phyloP scores from a whole-genome alignment of 1,140 invertebrate species.

The Bicyclus anynana region DNA sequence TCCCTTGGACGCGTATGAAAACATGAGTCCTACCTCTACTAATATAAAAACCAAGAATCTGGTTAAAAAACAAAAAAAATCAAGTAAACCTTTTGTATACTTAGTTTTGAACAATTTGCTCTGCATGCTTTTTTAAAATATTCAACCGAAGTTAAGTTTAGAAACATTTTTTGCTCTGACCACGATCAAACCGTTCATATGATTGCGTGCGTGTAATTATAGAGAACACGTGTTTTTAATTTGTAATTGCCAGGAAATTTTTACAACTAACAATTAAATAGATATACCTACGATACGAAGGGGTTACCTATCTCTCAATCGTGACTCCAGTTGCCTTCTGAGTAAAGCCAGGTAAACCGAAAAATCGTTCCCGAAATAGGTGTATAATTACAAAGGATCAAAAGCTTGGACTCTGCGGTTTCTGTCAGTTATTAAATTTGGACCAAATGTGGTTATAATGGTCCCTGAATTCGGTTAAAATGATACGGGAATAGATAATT shows the following conservation, averaged over 20 bases:
- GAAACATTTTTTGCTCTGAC: constrained; percentile 4
- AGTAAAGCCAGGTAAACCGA: constrained; percentile 58
- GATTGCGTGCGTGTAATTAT: constrained; percentile 35
- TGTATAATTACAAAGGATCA: constrained; percentile 72
- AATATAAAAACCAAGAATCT: no score
- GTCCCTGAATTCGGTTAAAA: constrained; percentile 39
- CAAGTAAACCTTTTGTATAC: not conserved
- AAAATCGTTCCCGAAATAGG: constrained; percentile 45
- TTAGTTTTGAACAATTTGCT: not conserved
- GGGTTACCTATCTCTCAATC: constrained; percentile 51
- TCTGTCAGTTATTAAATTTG: constrained; percentile 64
- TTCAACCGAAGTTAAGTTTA: not conserved
- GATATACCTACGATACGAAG: constrained; percentile 26
- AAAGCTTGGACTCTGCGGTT: constrained; percentile 40
- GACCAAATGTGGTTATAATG: constrained; percentile 72
- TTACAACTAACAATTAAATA: constrained; percentile 48
- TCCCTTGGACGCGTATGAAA: no score
- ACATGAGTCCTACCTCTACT: no score
- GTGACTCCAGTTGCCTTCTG: constrained; percentile 43
- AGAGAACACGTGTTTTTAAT: constrained; percentile 27
- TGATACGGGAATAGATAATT: constrained; percentile 49
- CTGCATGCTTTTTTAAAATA: not conserved
- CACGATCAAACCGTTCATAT: not conserved
- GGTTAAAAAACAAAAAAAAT: not conserved
- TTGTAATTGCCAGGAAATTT: constrained; percentile 32